phyloP scores from a whole-genome alignment of 2,797 vertebrate genomes.

The Rhynchonycteris naso region DNA sequence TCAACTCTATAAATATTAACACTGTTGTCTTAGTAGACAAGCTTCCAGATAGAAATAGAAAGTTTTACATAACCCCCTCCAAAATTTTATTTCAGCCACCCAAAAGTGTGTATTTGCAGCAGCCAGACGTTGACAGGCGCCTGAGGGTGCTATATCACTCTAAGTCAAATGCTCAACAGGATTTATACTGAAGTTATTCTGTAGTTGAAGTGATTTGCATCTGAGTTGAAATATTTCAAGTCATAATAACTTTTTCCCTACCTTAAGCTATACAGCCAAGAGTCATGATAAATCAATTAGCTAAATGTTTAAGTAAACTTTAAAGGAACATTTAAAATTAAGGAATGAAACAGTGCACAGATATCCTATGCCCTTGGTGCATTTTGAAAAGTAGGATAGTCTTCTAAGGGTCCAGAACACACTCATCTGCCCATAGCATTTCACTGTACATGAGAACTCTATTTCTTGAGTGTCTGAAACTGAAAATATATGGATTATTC shows the following conservation, averaged over 20 bases:
- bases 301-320: slow-evolving; percentile 23
- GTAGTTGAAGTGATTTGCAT: not conserved
- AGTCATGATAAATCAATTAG: slow-evolving; percentile 23
- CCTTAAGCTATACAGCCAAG: not conserved
- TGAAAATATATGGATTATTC: not conserved
- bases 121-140: not conserved
- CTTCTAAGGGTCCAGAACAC: not conserved
- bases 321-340: not conserved
- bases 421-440: not conserved
- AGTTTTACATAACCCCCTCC: not conserved
- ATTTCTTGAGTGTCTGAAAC: not conserved
- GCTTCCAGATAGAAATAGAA: slow-evolving; percentile 40
- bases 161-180: not conserved
- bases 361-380: not conserved
- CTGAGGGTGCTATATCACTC: not conserved
- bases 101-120: slow-evolving; percentile 1
- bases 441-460: not conserved
- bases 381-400: not conserved
- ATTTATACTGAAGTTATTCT: not conserved
- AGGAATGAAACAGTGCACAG: not conserved
- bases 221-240: slow-evolving; percentile 37
- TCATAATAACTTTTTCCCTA: slow-evolving; percentile 23
- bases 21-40: slow-evolving; percentile 33
- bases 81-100: not conserved
- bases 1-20: slow-evolving; percentile 48